phyloP scores from a whole-genome alignment of 2,888 invertebrate genomes.

The Parthenolecanium corni region DNA sequence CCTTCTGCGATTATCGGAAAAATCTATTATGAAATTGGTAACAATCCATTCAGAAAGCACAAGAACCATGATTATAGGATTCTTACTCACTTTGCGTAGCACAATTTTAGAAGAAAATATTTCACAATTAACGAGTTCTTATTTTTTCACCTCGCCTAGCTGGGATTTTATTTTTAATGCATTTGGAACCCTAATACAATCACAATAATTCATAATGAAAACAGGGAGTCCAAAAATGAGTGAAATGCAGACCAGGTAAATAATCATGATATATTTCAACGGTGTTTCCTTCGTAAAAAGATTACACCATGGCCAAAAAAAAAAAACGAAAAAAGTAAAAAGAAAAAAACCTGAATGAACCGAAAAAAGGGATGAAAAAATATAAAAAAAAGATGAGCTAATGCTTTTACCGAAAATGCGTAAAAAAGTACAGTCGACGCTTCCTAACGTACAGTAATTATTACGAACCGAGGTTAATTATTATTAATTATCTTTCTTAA shows the following conservation, averaged over 20 bases:
- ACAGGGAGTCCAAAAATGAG: slow-evolving; percentile 9
- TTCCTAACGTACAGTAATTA: slow-evolving; percentile 26
- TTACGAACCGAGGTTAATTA: slow-evolving; percentile 27
- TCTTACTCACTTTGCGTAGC: neutral
- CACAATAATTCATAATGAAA: slow-evolving; percentile 27
- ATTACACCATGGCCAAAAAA: neutral
- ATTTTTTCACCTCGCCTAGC: neutral
- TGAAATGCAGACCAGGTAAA: slow-evolving; percentile 27
- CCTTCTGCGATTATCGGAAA: too few relatives aligned
- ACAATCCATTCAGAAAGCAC: too few relatives aligned
- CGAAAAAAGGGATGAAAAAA: slow-evolving; percentile 13
- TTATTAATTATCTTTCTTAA: slow-evolving; percentile 29
- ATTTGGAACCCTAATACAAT: slow-evolving; percentile 27
- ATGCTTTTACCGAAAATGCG: slow-evolving; percentile 17
- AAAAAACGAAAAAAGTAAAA: neutral
- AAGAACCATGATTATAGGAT: too few relatives aligned
- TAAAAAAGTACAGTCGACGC: slow-evolving; percentile 12
- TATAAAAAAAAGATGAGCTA: slow-evolving; percentile 20
- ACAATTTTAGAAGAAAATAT: slow-evolving; percentile 28
- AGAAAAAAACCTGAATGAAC: slow-evolving; percentile 17
- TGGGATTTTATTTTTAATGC: slow-evolving; percentile 6
- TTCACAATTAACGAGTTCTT: slow-evolving; percentile 13
- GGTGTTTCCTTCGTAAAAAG: neutral
- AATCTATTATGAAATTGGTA: too few relatives aligned
- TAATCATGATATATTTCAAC: slow-evolving; percentile 26